Evolutionary conservation across 2,797 vertebrate genomes (phyloP), one percentile per base, ranked within the genome.

Genomic region (Morus bassanus): DNA sequence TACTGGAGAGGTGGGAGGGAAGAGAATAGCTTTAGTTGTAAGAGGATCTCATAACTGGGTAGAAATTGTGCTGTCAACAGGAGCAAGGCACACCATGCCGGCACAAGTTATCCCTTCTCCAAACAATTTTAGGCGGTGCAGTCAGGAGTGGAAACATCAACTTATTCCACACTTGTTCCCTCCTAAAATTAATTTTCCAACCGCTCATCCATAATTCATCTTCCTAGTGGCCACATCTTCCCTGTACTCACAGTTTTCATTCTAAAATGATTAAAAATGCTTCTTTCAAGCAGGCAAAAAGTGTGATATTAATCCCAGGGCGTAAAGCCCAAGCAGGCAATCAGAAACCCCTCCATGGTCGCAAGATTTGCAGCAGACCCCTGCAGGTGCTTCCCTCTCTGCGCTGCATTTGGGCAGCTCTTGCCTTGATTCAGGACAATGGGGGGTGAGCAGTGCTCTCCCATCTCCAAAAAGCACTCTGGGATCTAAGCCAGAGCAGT

Each of bases 151-250:
- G 65, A 28, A 92, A 63, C 46, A 57, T 10, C 67, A 45, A 14
- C 22, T 96, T 30, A 33, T 37, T 60, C 59, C n/a, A 80, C 1
- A 1, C 25, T 61, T 46, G 10, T 41, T 65, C 41, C 74, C 30
- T 82, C 77, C n/a, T 28, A 37, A 79, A 78, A 59, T 43, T 65
- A 16, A n/a, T 69, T 88, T 87, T 51, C 85, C 54, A 43, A 15
- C 37, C 0, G 0, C 33, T 21, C 31, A 56, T 22, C 24, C 83
- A 27, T 0, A n/a, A 53, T 8, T 79, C 35, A 43, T 11, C 27
- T 80, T 77, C 67, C 78, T 50, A 43, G 72, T 4, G 21, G 64
- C 18, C 0, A 0, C 25, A 53, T 13, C 63, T 35, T 7, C 14
- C 35, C 39, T 60, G 57, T 7, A 21, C 4, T 78, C 78, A 46